Evolutionary conservation across 2,113 vertebrate genomes (phyloP).

Genomic region (Trochalopteron elliotii): DNA sequence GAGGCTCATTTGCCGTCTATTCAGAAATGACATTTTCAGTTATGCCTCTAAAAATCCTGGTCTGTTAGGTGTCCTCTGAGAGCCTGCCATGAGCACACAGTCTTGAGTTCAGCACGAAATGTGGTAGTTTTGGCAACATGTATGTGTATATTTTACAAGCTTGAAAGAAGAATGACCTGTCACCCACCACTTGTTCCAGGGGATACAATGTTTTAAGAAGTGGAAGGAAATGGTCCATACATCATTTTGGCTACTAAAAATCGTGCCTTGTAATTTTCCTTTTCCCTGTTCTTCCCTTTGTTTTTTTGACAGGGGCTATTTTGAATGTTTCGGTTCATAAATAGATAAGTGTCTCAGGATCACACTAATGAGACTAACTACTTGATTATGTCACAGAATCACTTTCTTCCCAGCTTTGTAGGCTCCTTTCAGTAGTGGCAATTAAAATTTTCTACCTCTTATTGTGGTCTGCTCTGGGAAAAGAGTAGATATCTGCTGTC

Average conservation of each 20-base stretch:
- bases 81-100: neutral
- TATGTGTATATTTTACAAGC: neutral
- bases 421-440: neutral
- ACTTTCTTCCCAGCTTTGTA: neutral
- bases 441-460: neutral
- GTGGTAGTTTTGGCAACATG: neutral
- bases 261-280: neutral
- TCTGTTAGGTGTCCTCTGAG: neutral
- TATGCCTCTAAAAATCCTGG: neutral
- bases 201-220: neutral
- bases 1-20: neutral
- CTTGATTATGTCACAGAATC: neutral
- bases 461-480: neutral
- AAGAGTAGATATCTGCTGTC: neutral
- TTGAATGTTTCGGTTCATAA: slow-evolving; percentile 46
- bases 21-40: neutral
- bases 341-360: slow-evolving; percentile 17
- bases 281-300: neutral
- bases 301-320: neutral
- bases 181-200: neutral
- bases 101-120: neutral
- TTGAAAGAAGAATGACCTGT: neutral
- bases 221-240: neutral
- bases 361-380: neutral
- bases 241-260: neutral